These are phyloP conservation scores for Lasioglossum vierecki DNA, from an alignment of 2,888 invertebrate genomes.

Conservation along the genomic window DNA sequence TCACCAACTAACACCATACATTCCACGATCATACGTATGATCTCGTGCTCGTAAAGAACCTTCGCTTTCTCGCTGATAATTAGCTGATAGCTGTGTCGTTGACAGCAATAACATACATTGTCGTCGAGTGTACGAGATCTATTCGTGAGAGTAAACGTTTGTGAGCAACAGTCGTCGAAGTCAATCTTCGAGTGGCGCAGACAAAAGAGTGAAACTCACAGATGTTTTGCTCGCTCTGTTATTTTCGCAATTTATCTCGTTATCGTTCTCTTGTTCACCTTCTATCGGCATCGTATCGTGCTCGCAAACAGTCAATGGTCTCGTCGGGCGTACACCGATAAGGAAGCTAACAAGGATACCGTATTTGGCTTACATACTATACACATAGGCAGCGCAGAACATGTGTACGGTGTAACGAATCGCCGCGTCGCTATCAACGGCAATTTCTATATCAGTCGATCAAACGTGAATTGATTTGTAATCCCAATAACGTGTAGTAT, in stretches of 20 bases:
- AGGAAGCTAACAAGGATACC: constrained; percentile 13
- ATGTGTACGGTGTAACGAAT: not conserved
- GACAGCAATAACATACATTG: not conserved
- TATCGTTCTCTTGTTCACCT: not conserved
- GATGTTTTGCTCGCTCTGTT: constrained; percentile 13
- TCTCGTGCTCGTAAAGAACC: constrained; percentile 21
- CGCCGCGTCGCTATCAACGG: not conserved
- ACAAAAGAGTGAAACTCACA: not conserved
- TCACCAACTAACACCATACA: constrained; percentile 26
- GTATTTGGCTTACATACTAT: constrained; percentile 1
- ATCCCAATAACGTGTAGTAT: not conserved
- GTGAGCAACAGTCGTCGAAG: not conserved
- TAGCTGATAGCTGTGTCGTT: not conserved
- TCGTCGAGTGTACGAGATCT: not conserved
- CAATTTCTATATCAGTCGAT: not conserved
- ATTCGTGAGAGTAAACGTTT: not conserved
- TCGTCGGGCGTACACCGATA: constrained; percentile 11
- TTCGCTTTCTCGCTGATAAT: not conserved
- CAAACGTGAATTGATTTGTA: not conserved
- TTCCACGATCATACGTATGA: constrained; percentile 24
- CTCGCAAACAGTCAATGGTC: constrained; percentile 21
- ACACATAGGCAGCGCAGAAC: constrained; percentile 7
- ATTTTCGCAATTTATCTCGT: not conserved
- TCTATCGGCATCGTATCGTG: constrained; percentile 21
- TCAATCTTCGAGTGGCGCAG: not conserved